Base-by-base conservation (phyloP, 2,797 vertebrate species). In the Alectoris magna region DNA sequence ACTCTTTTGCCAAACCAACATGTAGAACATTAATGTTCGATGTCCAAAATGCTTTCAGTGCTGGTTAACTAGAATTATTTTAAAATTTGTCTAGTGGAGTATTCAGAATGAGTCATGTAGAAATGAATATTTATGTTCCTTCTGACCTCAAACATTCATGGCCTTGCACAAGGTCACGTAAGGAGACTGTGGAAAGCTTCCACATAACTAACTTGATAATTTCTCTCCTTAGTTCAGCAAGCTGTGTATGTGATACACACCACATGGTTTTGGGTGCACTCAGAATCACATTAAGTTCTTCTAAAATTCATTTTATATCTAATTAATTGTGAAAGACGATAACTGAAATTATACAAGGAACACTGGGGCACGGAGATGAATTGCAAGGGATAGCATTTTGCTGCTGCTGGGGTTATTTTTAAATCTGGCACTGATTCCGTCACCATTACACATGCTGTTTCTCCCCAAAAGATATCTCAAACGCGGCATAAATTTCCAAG, bases 111-210 rank as follows among this genome's bases (percentile, higher is more conserved):
- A 98, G 94, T 98, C 96, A 98, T 94, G 71, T 51, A 94, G 90
- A 96, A 95, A 94, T 96, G 94, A 97, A 93, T 97, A 97, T 96
- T 97, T 96, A 93, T 97, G 94, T 95, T 97, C 82, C 88, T 93
- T 88, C 93, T 97, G 96, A 98, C 98, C 98, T 98, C 98, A 98
- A 97, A 98, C 97, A 95, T 98, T 98, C 85, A 94, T 97, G 93
- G 93, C 97, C 98, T 98, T 97, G 92, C 93, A 88, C 85, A 97
- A 93, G 98, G 98, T 99, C 98, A 98, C 94, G 53, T 97, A 94
- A 99, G 99, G 98, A 98, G 91, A 98, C 90, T 95, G 79, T 98
- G 98, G 98, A 98, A 97, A 97, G 88, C 94, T 97, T 98, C 98
- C 98, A 98, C 90, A 89, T 74, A 97, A 97, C 95, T 96, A 95